Evolutionary conservation across 2,113 vertebrate species (phyloP), one percentile per base, ranked within the genome.

Genomic region (Gopherus evgoodei): DNA sequence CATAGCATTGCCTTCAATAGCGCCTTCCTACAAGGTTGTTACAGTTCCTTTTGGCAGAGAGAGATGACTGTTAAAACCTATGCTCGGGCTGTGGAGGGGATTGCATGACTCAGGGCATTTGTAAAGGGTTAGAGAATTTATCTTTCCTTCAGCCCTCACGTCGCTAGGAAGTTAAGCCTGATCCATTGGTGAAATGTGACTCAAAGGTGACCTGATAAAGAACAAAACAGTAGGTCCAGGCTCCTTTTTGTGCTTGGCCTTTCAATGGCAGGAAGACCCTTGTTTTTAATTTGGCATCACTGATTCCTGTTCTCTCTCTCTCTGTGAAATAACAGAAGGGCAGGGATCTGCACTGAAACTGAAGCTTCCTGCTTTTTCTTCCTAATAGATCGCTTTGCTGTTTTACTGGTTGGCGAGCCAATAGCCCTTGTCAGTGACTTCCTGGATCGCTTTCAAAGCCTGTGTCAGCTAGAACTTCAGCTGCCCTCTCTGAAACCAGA

Each of bases 401-500:
- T 98, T 94, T 95, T 99, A 95, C 98, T 99, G 49, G 94, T 99
- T 53, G 98, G 97, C 10, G 99, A 99, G 91, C 99, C 99, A 49
- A 97, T 98, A 6, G 97, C 97, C 8, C 98, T 99, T 3, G 94
- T 99, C 52, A 95, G 94, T 93, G 98, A 98, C 2, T 99, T 99
- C 88, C 93, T 99, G 84, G 98, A 99, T 24, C 99, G 99, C 2
- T 99, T 99, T 93, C 98, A 98, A 91, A 99, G 98, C 84, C 97
- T 99, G 81, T 99, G 98, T 90, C 98, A 97, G 84, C 98, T 99
- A 94, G 98, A 99, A 90, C 98, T 99, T 89, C 99, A 99, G 97
- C 98, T 99, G 90, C 99, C 99, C 75, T 98, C 98, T 44, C 98
- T 99, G 97, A 99, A 98, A 81, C 98, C 98, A 0, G 99, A 99